These are phyloP conservation scores for Aphis gossypii DNA, from an alignment of 1,140 invertebrate genomes.

Conservation along the genomic window DNA sequence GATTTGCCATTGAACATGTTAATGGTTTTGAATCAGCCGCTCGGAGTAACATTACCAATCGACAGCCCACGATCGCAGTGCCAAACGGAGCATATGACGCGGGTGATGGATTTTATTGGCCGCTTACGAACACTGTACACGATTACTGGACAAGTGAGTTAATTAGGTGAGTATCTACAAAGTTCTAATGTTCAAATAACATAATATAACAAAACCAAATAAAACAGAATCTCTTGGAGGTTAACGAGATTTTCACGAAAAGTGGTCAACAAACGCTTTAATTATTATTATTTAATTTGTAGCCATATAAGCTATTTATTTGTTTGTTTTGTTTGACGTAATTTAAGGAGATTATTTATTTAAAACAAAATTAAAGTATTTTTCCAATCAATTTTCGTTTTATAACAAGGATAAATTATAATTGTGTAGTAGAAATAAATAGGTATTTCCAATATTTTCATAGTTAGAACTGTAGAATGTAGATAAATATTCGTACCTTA, in stretches of 20 bases:
- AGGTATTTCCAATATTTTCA: not conserved
- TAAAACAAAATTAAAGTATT: not conserved
- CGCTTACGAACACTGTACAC: constrained; percentile 25
- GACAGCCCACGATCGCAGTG: not conserved
- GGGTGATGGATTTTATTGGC: constrained; percentile 58
- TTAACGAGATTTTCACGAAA: not conserved
- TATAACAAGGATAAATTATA: too few species aligned
- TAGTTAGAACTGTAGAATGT: not conserved
- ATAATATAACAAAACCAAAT: not conserved
- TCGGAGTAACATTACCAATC: constrained; percentile 15
- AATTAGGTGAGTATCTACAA: not conserved
- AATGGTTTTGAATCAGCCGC: constrained; percentile 53
- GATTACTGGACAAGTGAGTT: constrained; percentile 10
- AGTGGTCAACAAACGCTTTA: not conserved
- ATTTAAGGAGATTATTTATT: not conserved
- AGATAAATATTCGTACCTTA: too few species aligned
- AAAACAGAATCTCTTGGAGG: not conserved
- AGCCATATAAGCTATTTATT: not conserved
- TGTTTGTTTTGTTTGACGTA: not conserved
- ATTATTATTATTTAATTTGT: not conserved
- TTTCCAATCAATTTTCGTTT: not conserved
- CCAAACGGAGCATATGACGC: constrained; percentile 50
- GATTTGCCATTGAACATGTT: constrained; percentile 31
- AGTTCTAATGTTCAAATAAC: not conserved
- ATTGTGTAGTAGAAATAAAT: too few species aligned